phyloP scores from a whole-genome alignment of 2,113 vertebrate genomes.

The Rhagologus leucostigma region DNA sequence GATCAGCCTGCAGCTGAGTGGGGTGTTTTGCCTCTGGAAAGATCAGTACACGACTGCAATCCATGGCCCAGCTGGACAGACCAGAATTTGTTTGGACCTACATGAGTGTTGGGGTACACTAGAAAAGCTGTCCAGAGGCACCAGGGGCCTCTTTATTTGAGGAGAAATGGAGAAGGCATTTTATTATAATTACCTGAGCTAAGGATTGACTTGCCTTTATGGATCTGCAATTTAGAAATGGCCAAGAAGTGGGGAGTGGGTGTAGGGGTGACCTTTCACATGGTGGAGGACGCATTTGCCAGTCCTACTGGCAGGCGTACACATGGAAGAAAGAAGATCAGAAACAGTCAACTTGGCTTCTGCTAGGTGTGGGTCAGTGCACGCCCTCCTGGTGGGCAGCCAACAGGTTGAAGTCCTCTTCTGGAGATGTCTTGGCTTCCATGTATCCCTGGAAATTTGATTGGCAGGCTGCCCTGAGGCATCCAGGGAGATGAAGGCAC shows the following conservation, averaged over 20 bases:
- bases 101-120: not conserved
- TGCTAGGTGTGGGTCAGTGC: not conserved
- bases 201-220: not conserved
- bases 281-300: fast-evolving
- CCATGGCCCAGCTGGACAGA: not conserved
- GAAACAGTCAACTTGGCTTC: not conserved
- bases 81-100: not conserved
- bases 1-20: not conserved
- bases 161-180: not conserved
- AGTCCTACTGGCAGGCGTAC: not conserved
- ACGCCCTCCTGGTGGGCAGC: not conserved
- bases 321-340: not conserved
- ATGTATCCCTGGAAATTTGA: not conserved
- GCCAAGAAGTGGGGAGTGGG: not conserved
- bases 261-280: not conserved
- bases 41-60: not conserved
- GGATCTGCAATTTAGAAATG: not conserved
- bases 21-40: not conserved
- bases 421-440: not conserved
- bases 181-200: not conserved
- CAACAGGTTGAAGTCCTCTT: slow-evolving; percentile 20
- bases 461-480: not conserved
- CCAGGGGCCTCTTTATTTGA: not conserved
- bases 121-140: not conserved
- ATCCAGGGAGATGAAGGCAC: not conserved